A percentile compares a stretch with the other conserved stretches of the same genome.
These are phyloP conservation scores for Albula goreensis DNA, from an alignment of 2,113 vertebrate genomes.

Conservation along the genomic window DNA sequence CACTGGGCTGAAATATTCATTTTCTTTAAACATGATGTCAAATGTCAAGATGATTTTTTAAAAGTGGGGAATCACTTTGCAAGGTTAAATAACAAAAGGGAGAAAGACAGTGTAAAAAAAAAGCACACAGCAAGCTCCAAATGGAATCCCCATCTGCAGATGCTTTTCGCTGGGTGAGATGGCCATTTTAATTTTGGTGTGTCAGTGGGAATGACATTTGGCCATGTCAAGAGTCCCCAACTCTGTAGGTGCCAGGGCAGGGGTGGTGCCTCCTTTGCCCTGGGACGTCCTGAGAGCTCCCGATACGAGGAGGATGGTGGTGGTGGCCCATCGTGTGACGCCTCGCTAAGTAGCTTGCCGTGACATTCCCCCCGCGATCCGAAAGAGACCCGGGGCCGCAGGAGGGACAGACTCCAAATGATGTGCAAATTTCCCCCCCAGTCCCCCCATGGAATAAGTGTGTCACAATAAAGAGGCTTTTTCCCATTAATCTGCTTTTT, in stretches of 20 bases:
- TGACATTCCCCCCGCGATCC: neutral
- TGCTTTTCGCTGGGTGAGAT: neutral
- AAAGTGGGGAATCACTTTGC: conserved; percentile 52
- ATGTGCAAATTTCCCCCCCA: conserved; percentile 51
- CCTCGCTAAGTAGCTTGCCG: neutral
- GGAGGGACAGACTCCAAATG: conserved; percentile 31
- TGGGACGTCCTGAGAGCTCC: conserved; percentile 6
- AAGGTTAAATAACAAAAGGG: conserved; percentile 12
- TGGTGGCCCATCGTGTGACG: neutral
- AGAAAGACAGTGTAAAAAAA: conserved; percentile 2
- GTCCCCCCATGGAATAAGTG: conserved; percentile 67
- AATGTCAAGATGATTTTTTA: conserved; percentile 48
- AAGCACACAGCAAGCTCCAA: neutral
- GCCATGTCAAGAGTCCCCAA: neutral
- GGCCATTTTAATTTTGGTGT: neutral
- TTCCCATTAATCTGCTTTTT: conserved; percentile 76
- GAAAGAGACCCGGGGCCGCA: neutral
- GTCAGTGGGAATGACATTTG: neutral
- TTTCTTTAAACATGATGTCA: conserved; percentile 57
- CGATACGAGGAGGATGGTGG: neutral
- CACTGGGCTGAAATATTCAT: conserved; percentile 55
- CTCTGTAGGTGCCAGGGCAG: neutral
- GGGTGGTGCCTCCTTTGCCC: conserved; percentile 4
- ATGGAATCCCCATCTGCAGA: neutral
- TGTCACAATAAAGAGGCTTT: conserved; percentile 70